These are phyloP conservation scores for Lacerta bilineata DNA, from an alignment of 2,797 vertebrate genomes.

Conservation along the genomic window DNA sequence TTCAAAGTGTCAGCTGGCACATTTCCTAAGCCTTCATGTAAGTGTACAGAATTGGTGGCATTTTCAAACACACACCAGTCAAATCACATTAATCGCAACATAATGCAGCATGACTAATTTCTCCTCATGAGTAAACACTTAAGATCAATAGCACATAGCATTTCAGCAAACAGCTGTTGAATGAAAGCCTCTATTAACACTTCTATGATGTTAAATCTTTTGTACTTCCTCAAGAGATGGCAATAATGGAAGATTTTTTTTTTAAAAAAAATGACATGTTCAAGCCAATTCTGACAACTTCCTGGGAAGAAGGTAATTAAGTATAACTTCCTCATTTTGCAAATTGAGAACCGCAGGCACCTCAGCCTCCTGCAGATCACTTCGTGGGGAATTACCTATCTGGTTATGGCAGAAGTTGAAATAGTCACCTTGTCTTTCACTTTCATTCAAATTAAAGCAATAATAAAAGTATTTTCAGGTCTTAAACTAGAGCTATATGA, in stretches of 20 bases:
- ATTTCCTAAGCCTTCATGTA: background rate
- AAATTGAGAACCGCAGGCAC: background rate
- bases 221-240: background rate
- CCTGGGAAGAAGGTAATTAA: constrained; percentile 6
- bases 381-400: background rate
- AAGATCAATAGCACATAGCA: background rate
- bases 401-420: background rate
- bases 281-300: constrained; percentile 22
- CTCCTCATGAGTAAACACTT: background rate
- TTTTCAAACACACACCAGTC: background rate
- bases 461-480: background rate
- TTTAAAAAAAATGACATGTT: background rate
- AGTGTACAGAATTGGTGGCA: background rate
- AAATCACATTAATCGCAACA: background rate
- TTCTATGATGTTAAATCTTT: background rate
- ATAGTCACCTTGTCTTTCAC: constrained; percentile 1
- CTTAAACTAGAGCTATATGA: background rate
- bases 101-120: background rate
- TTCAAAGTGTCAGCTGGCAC: background rate
- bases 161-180: constrained; percentile 25
- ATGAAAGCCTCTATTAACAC: background rate
- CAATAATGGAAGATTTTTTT: background rate
- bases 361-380: background rate
- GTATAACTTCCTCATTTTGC: constrained; percentile 13
- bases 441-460: background rate